Evolutionary conservation across 1,140 invertebrate genomes (phyloP), one percentile per base, ranked within the genome.

Genomic region (Aradophagus sp.): DNA sequence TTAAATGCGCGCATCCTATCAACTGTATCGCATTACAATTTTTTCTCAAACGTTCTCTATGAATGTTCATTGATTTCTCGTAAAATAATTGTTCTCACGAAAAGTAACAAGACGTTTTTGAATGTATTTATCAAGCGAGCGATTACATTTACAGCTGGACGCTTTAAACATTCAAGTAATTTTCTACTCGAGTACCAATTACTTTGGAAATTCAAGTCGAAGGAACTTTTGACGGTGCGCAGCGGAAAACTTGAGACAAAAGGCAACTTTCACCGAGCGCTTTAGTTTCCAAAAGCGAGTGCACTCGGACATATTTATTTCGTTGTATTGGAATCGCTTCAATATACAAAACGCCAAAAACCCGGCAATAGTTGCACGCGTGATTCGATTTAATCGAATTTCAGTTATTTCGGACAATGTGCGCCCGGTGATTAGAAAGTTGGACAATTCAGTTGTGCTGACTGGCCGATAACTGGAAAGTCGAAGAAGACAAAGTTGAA

Each of bases 141-240:
- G 16, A 66, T 66, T 66, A 58, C 45, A 66, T 35, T 19, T 45
- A 2, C 62, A 58, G 52, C 45, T 66, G 52, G 52, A 50, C 15
- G 26, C 19, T 42, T 55, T 41, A 34, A 65, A 55, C 42, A 17
- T 44, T 20, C 44, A 36, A 58, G 42, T 55, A 66, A 66, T 66
- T 66, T 56, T 66, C 62, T 38, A 66, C 50, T 66, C 38, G 27
- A 23, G 17, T 50, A 44, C 42, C 44, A 31, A 44, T 48, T 56
- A 66, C 44, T 66, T 66, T 50, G 45, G 36, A 50, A 66, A 66
- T 66, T 50, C 34, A 31, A 56, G 52, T 38, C n/a, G n/a, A 17
- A 38, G 20, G 19, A 6, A 48, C 48, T 5, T 55, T 56, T 1
- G 14, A 44, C 2, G 17, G 23, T 15, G 15, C 5, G 16, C 15